Evolutionary conservation across 1,140 invertebrate genomes (phyloP).

Genomic region (Caenorhabditis remanei): DNA sequence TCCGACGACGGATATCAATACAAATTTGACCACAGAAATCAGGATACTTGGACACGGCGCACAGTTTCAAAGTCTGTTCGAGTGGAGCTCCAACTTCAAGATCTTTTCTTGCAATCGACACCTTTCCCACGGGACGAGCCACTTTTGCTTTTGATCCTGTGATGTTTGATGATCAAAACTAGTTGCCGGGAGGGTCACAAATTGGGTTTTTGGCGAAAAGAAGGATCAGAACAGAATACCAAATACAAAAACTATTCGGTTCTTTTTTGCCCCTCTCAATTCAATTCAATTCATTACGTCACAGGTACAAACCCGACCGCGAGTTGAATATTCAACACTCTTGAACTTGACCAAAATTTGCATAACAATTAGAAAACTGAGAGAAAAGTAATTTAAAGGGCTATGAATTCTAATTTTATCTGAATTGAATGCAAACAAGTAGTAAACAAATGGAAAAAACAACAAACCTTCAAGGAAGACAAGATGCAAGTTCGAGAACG

Average conservation of each 20-base stretch:
- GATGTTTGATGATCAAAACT: slow-evolving; percentile 31
- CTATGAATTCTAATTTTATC: neutral
- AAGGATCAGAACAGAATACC: slow-evolving; percentile 30
- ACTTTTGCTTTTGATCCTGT: slow-evolving; percentile 48
- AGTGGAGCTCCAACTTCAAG: slow-evolving; percentile 19
- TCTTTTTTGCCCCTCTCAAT: neutral
- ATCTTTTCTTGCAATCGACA: slow-evolving; percentile 47
- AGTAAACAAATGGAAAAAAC: neutral
- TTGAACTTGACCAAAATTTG: slow-evolving; percentile 8
- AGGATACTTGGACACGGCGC: slow-evolving; percentile 26
- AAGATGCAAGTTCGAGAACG: slow-evolving; percentile 54
- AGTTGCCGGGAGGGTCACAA: neutral
- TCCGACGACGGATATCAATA: slow-evolving; percentile 14
- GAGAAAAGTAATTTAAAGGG: neutral
- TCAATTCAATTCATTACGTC: slow-evolving; percentile 30
- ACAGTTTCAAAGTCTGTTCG: slow-evolving; percentile 34
- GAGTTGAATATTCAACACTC: neutral
- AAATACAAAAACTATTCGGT: neutral
- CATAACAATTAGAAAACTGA: slow-evolving; percentile 10
- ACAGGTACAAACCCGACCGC: neutral
- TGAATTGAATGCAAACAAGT: no score
- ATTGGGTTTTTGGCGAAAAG: neutral
- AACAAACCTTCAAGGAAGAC: slow-evolving; percentile 53
- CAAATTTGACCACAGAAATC: slow-evolving; percentile 48
- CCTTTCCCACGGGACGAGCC: slow-evolving; percentile 55